phyloP scores from a whole-genome alignment of 23 tunicate genomes.

The Botrylloides violaceus region DNA sequence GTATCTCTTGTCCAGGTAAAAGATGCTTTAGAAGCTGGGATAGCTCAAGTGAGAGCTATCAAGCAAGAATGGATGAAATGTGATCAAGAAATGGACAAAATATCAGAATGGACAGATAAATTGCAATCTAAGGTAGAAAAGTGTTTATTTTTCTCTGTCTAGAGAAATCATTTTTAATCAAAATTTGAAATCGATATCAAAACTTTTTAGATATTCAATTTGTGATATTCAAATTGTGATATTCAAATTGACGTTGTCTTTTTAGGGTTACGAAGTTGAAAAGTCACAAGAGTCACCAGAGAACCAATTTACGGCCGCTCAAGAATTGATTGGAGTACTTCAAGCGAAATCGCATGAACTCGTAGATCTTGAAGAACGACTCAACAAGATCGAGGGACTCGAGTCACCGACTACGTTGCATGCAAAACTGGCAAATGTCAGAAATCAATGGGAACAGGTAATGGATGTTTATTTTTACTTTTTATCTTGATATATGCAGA shows the following conservation, averaged over 20 bases:
- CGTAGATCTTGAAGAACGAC: slow-evolving; percentile 32
- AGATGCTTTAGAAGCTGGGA: slow-evolving; percentile 4
- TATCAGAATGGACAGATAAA: slow-evolving; percentile 50
- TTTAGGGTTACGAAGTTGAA: slow-evolving; percentile 53
- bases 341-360: slow-evolving; percentile 43
- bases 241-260: not conserved
- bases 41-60: slow-evolving; percentile 18
- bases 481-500: no score
- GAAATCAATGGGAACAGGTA: slow-evolving; percentile 93
- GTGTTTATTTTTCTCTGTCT: not conserved
- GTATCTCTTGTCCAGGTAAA: slow-evolving; percentile 3
- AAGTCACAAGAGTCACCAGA: slow-evolving; percentile 37
- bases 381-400: slow-evolving; percentile 41
- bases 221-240: no score
- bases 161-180: no score
- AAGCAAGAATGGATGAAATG: slow-evolving; percentile 63
- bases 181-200: no score
- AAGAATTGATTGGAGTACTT: slow-evolving; percentile 30
- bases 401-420: slow-evolving; percentile 79
- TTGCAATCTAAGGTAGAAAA: slow-evolving; percentile 41
- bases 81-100: slow-evolving; percentile 35
- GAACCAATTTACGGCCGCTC: slow-evolving; percentile 27
- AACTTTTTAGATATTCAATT: not conserved
- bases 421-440: slow-evolving; percentile 68
- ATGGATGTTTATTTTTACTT: no score